These are phyloP conservation scores for Heliothis peltigera DNA, from an alignment of 2,888 invertebrate species.

Conservation along the genomic window DNA sequence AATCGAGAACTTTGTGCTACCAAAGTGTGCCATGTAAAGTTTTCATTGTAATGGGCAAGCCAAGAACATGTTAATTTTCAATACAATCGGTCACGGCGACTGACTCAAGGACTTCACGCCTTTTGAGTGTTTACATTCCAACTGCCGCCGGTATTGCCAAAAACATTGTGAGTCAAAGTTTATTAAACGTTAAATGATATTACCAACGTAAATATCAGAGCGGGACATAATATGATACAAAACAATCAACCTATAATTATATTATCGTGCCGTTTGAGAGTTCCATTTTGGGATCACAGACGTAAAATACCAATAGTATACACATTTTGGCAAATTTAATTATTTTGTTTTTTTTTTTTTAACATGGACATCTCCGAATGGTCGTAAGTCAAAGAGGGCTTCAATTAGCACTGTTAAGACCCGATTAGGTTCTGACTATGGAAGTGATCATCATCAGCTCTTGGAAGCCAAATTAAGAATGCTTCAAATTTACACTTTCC, in stretches of 20 bases:
- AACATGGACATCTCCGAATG: too few species aligned
- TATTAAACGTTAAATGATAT: constrained; percentile 39
- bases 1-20: constrained; percentile 37
- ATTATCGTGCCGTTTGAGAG: neutral
- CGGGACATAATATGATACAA: constrained; percentile 1
- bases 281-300: neutral
- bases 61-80: constrained; percentile 77
- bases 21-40: constrained; percentile 59
- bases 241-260: constrained; percentile 4
- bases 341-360: too few species aligned
- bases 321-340: too few species aligned
- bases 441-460: too few species aligned
- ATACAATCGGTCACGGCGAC: constrained; percentile 77
- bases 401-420: too few species aligned
- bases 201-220: constrained; percentile 23
- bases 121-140: constrained; percentile 80
- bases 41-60: constrained; percentile 68
- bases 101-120: constrained; percentile 79
- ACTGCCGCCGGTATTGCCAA: constrained; percentile 63
- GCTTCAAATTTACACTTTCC: too few species aligned
- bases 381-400: too few species aligned
- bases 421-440: too few species aligned
- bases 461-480: too few species aligned
- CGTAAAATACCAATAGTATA: too few species aligned
- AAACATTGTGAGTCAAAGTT: constrained; percentile 70